Evolutionary conservation across 2,797 vertebrate species (phyloP).

Genomic region (Varecia variegata): DNA sequence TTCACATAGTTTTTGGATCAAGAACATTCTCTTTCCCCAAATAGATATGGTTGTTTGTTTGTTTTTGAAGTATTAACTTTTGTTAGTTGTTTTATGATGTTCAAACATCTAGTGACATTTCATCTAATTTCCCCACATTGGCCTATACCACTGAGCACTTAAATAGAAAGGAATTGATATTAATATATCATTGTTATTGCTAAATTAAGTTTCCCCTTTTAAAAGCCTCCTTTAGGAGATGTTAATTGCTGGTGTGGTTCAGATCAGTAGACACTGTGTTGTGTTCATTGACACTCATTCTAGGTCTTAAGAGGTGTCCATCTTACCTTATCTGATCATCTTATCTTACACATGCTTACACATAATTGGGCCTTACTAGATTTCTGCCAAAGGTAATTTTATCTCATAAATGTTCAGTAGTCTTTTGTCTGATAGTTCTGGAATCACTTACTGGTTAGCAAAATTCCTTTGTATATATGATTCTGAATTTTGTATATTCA

Average conservation of each 20-base stretch:
- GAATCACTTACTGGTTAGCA: background rate
- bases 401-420: background rate
- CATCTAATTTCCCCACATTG: background rate
- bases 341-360: background rate
- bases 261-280: background rate
- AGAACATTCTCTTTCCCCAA: background rate
- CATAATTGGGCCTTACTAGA: background rate
- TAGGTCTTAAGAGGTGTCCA: background rate
- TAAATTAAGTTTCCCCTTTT: background rate
- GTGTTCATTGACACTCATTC: constrained; percentile 12
- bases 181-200: background rate
- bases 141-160: background rate
- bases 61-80: constrained; percentile 8
- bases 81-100: background rate
- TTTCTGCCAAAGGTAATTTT: background rate
- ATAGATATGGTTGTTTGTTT: background rate
- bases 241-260: background rate
- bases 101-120: background rate
- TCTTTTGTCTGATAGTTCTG: background rate
- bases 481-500: background rate
- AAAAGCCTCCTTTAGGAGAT: background rate
- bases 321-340: background rate
- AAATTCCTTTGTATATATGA: background rate
- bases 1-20: background rate
- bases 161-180: background rate